These are phyloP conservation scores for Adrianichthys oophorus DNA, from an alignment of 2,797 vertebrate species.

Conservation along the genomic window DNA sequence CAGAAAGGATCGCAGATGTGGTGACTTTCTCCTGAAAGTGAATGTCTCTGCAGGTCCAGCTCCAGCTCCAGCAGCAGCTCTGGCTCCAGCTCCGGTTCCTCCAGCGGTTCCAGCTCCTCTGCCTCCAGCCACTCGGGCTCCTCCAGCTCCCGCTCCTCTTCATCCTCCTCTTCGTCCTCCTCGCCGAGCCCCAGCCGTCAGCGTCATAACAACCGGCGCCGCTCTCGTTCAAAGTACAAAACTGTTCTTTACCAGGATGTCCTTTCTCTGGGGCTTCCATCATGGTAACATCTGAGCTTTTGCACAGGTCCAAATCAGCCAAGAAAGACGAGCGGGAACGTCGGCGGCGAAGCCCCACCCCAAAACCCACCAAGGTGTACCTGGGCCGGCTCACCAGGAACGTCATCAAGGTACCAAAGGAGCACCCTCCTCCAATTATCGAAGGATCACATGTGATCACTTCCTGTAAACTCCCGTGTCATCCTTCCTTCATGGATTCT, in stretches of 20 bases:
- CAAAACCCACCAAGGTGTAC: conserved; percentile 90
- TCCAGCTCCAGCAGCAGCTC: conserved; percentile 92
- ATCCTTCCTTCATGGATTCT: too few relatives aligned
- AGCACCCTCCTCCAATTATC: too few relatives aligned
- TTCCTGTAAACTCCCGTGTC: too few relatives aligned
- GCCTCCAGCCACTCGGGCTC: conserved; percentile 89
- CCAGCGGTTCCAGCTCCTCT: conserved; percentile 90
- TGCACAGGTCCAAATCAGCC: conserved; percentile 84
- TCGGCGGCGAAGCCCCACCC: conserved; percentile 87
- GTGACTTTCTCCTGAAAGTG: background rate
- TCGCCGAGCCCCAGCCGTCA: conserved; percentile 88
- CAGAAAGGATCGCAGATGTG: background rate
- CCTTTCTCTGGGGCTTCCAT: too few relatives aligned
- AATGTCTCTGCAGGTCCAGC: conserved; percentile 67
- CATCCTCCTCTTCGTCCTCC: conserved; percentile 85
- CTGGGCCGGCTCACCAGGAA: conserved; percentile 91
- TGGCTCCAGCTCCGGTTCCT: conserved; percentile 90
- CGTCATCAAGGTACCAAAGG: conserved; percentile 85
- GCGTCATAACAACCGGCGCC: conserved; percentile 88
- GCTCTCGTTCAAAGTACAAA: conserved; percentile 88
- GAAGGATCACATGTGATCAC: too few relatives aligned
- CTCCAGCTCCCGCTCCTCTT: conserved; percentile 90
- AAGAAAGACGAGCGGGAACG: conserved; percentile 91
- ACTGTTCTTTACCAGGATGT: background rate
- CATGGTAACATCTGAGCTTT: background rate